Evolutionary conservation across 2,113 vertebrate genomes (phyloP).

Genomic region (Symphodus melops): DNA sequence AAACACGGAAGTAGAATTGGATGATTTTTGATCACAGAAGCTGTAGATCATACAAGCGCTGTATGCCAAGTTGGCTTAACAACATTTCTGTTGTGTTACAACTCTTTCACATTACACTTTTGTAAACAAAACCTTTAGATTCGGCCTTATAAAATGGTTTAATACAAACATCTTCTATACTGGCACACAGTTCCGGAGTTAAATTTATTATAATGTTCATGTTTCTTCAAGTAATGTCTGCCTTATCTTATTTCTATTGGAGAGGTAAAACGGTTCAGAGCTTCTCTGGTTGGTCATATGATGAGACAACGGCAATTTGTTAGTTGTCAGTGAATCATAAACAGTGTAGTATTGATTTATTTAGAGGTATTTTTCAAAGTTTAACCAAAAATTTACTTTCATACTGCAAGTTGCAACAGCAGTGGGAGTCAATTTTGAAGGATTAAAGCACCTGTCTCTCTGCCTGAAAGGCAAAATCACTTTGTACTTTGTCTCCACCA

Average conservation of each 20-base stretch:
- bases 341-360: background rate
- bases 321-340: background rate
- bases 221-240: too few relatives aligned
- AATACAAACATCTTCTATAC: too few relatives aligned
- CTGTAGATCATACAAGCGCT: conserved; percentile 1
- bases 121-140: too few relatives aligned
- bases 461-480: conserved; percentile 14
- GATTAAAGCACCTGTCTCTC: background rate
- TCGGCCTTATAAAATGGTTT: too few relatives aligned
- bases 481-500: conserved; percentile 19
- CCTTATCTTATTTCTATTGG: too few relatives aligned
- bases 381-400: background rate
- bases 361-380: background rate
- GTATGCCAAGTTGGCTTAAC: conserved; percentile 9
- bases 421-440: background rate
- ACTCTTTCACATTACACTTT: background rate
- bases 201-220: too few relatives aligned
- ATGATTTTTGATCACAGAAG: conserved; percentile 33
- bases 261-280: too few relatives aligned
- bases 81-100: background rate
- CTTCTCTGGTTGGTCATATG: background rate
- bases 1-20: conserved; percentile 7
- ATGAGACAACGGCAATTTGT: too few relatives aligned
- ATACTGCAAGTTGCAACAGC: conserved; percentile 5
- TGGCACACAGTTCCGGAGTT: too few relatives aligned